Evolutionary conservation across 2,113 vertebrate genomes (phyloP).

Genomic region (Acanthisitta chloris): DNA sequence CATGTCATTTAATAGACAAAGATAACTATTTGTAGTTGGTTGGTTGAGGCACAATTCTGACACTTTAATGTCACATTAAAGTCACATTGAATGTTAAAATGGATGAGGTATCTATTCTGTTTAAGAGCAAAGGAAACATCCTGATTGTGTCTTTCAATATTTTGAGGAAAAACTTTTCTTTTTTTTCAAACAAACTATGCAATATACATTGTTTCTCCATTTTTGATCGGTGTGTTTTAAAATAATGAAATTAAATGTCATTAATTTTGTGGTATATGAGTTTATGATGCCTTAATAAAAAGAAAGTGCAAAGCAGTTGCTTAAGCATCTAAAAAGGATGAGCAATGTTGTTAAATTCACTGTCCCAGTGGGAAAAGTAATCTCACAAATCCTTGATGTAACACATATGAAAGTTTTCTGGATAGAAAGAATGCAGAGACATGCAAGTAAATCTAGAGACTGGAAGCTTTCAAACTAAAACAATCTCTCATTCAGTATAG

Average conservation of each 20-base stretch:
- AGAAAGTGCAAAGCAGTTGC: not conserved
- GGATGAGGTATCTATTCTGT: slow-evolving; percentile 29
- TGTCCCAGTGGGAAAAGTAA: not conserved
- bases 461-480: not conserved
- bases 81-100: not conserved
- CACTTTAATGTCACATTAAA: not conserved
- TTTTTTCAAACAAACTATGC: not conserved
- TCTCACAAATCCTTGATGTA: not conserved
- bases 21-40: not conserved
- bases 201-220: not conserved
- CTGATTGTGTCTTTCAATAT: not conserved
- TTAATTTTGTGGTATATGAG: not conserved
- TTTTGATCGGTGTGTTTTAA: not conserved
- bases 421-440: not conserved
- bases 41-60: slow-evolving; percentile 4
- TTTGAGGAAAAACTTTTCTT: not conserved
- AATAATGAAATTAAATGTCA: not conserved
- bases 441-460: not conserved
- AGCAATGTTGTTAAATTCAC: not conserved
- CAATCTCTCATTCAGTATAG: not conserved
- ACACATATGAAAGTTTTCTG: not conserved
- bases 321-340: not conserved
- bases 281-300: not conserved
- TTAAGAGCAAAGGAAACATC: slow-evolving; percentile 1
- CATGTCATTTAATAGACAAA: not conserved